Conservation (phyloP, 2,888 invertebrate species). For the Clostera curtula region DNA sequence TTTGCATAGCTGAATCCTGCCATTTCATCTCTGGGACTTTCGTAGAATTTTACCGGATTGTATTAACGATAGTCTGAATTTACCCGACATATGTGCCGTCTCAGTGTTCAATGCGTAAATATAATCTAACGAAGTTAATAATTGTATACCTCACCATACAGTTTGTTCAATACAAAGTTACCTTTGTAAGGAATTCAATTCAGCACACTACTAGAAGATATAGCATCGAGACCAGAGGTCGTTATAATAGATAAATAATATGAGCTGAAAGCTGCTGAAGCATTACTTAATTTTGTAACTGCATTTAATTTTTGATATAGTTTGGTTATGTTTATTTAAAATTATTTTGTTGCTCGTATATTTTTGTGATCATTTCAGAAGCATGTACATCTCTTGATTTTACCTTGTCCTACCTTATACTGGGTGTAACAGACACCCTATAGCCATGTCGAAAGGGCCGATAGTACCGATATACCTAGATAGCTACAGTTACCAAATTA, state of each 20-base stretch:
- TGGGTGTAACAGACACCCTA: too few species aligned
- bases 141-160: slow-evolving; percentile 6
- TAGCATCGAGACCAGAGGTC: slow-evolving; percentile 24
- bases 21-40: slow-evolving; percentile 36
- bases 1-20: slow-evolving; percentile 61
- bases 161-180: slow-evolving; percentile 12
- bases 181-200: slow-evolving; percentile 11
- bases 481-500: too few species aligned
- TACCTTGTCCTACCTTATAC: too few species aligned
- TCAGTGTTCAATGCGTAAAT: slow-evolving; percentile 6
- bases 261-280: slow-evolving; percentile 57
- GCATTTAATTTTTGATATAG: slow-evolving; percentile 48
- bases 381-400: slow-evolving; percentile 24
- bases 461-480: too few species aligned
- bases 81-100: slow-evolving; percentile 6
- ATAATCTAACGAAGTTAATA: slow-evolving; percentile 7
- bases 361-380: slow-evolving; percentile 38
- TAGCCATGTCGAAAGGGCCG: too few species aligned
- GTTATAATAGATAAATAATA: slow-evolving; percentile 31
- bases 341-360: slow-evolving; percentile 45
- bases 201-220: slow-evolving; percentile 10
- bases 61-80: slow-evolving; percentile 7
- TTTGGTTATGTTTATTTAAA: slow-evolving; percentile 50
- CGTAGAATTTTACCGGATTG: slow-evolving; percentile 33
- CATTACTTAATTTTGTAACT: slow-evolving; percentile 53